Evolutionary conservation across 2,113 vertebrate genomes (phyloP).

Genomic region (Gopherus flavomarginatus): DNA sequence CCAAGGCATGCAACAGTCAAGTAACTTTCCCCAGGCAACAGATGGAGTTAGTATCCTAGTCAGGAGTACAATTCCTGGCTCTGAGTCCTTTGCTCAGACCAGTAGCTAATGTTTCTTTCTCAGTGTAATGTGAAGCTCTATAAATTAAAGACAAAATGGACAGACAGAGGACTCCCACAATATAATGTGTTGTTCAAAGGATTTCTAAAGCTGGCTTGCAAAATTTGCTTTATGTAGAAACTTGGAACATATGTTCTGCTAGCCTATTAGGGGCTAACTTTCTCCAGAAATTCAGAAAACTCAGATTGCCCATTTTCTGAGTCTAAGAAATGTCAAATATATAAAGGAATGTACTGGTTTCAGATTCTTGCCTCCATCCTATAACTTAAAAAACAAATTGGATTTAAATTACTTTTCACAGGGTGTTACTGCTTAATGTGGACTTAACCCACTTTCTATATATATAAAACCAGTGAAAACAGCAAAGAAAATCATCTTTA

Average conservation of each 20-base stretch:
- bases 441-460: constrained; percentile 3
- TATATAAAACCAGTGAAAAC: constrained; percentile 6
- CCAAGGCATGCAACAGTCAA: neutral
- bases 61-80: neutral
- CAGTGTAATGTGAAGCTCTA: neutral
- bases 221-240: constrained; percentile 40
- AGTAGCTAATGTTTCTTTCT: neutral
- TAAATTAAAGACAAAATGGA: neutral
- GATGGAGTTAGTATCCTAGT: neutral
- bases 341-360: neutral
- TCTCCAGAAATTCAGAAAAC: constrained; percentile 23
- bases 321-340: constrained; percentile 31
- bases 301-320: constrained; percentile 1
- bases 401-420: constrained; percentile 45
- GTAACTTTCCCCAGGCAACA: neutral
- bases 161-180: neutral
- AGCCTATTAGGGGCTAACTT: constrained; percentile 28
- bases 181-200: neutral
- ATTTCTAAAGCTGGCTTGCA: constrained; percentile 16
- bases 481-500: constrained; percentile 40
- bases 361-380: neutral
- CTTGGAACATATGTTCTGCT: constrained; percentile 30
- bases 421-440: constrained; percentile 19
- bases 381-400: neutral
- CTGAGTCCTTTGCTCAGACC: neutral